Evolutionary conservation across 2,797 vertebrate genomes (phyloP).

Genomic region (Euthynnus affinis): DNA sequence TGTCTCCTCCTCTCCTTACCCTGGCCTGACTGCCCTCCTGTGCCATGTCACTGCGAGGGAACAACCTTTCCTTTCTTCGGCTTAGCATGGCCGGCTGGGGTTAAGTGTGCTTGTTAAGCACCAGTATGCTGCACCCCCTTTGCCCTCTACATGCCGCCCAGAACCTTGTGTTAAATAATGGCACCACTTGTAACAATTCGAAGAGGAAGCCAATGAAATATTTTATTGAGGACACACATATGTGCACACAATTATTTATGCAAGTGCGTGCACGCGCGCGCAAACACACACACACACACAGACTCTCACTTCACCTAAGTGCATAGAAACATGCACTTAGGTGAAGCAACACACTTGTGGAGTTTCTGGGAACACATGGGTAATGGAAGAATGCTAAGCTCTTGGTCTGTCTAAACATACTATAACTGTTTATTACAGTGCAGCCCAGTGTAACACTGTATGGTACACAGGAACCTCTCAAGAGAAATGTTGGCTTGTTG

Average conservation of each 20-base stretch:
- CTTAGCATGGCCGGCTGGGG: constrained; percentile 61
- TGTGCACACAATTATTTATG: constrained; percentile 54
- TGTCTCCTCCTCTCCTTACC: constrained; percentile 66
- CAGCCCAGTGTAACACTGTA: constrained; percentile 63
- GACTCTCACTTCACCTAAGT: constrained; percentile 16
- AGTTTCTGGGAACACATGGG: constrained; percentile 66
- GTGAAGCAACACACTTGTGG: constrained; percentile 56
- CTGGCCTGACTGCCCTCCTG: constrained; percentile 73
- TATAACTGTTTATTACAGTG: constrained; percentile 77
- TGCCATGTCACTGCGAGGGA: constrained; percentile 70
- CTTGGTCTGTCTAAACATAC: constrained; percentile 79
- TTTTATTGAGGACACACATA: constrained; percentile 73
- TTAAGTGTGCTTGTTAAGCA: constrained; percentile 80
- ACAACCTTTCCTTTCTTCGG: constrained; percentile 79
- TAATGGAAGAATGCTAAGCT: constrained; percentile 78
- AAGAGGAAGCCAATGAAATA: constrained; percentile 75
- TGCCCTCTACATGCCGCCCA: constrained; percentile 65
- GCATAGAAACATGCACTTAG: constrained; percentile 44
- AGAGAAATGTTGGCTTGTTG: constrained; percentile 61
- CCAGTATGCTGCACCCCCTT: constrained; percentile 48
- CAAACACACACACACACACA: too few relatives aligned
- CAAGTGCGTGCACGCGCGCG: constrained; percentile 16
- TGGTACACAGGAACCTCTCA: constrained; percentile 67
- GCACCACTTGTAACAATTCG: constrained; percentile 82
- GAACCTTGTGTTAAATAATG: constrained; percentile 74